phyloP scores from a whole-genome alignment of 2,113 vertebrate species.

The Microcebus ravelobensis region DNA sequence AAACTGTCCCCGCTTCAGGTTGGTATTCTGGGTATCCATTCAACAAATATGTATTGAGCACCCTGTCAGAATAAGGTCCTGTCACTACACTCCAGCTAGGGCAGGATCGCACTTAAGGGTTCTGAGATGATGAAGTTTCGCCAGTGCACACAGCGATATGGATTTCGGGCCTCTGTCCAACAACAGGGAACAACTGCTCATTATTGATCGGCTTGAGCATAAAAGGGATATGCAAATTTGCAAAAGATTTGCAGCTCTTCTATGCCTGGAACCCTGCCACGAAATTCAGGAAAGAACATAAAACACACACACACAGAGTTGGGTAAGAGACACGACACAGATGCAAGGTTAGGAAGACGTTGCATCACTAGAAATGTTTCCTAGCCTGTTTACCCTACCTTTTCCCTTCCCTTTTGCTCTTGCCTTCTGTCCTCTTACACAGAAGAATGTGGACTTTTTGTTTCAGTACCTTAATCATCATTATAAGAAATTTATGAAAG shows the following conservation, averaged over 20 bases:
- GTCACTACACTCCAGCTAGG: not conserved
- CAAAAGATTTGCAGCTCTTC: constrained; percentile 46
- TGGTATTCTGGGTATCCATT: not conserved
- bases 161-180: constrained; percentile 15
- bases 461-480: not conserved
- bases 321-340: not conserved
- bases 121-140: not conserved
- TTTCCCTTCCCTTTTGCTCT: not conserved
- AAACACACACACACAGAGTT: not conserved
- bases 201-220: constrained; percentile 41
- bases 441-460: not conserved
- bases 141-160: not conserved
- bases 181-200: constrained; percentile 32
- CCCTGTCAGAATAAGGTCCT: not conserved
- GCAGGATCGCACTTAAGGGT: not conserved
- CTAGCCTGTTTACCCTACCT: not conserved
- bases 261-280: constrained; percentile 15
- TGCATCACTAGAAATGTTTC: not conserved
- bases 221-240: constrained; percentile 61
- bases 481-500: not conserved
- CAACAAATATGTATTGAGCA: not conserved
- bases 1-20: not conserved
- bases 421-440: not conserved
- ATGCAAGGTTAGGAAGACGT: not conserved
- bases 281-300: not conserved